These are phyloP conservation scores for Charanyca ferruginea DNA, from an alignment of 2,888 invertebrate species.

Conservation along the genomic window DNA sequence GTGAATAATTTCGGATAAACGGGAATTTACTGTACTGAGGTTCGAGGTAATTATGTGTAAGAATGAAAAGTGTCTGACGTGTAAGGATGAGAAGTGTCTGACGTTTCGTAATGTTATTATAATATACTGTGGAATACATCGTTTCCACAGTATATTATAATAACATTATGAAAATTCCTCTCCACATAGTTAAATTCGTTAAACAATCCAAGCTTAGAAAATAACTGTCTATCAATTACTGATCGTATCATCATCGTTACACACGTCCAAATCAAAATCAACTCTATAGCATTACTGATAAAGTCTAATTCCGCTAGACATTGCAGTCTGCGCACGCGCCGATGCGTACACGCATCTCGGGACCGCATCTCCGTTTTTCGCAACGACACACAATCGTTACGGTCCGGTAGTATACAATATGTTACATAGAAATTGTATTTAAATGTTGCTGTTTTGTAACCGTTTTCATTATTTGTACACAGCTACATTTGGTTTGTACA, in stretches of 20 bases:
- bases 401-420: slow-evolving; percentile 48
- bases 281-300: not conserved
- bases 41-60: too few species aligned
- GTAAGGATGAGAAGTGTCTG: too few species aligned
- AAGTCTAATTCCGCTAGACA: slow-evolving; percentile 12
- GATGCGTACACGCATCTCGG: slow-evolving; percentile 69
- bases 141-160: too few species aligned
- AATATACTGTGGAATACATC: too few species aligned
- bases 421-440: slow-evolving; percentile 58
- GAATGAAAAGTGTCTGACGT: too few species aligned
- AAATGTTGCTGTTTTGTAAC: slow-evolving; percentile 47
- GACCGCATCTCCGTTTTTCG: slow-evolving; percentile 74
- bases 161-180: slow-evolving; percentile 7
- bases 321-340: slow-evolving; percentile 54
- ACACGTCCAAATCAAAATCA: not conserved
- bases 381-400: slow-evolving; percentile 65
- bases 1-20: too few species aligned
- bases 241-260: slow-evolving; percentile 39
- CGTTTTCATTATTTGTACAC: slow-evolving; percentile 27
- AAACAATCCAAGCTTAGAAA: slow-evolving; percentile 26
- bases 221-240: slow-evolving; percentile 40
- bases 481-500: not conserved
- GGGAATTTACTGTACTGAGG: too few species aligned
- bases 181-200: not conserved
- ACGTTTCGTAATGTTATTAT: too few species aligned